A percentile compares a stretch with the other conserved stretches of the same genome.
Conservation (phyloP, 2,113 vertebrate genomes). For the Axis porcinus region DNA sequence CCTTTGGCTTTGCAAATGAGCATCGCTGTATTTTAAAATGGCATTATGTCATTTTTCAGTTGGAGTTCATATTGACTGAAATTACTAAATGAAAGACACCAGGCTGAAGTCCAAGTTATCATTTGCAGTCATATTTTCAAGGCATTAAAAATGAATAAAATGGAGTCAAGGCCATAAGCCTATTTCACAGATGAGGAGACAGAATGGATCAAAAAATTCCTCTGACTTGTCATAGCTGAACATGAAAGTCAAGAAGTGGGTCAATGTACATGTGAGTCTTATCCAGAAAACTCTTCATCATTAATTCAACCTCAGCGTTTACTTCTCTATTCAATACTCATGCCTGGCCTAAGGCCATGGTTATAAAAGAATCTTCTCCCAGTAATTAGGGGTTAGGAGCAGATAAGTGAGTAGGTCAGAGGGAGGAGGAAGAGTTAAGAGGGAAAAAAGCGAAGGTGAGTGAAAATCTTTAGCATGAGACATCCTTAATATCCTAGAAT, state of each 20-base stretch:
- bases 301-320: neutral
- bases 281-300: neutral
- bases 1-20: neutral
- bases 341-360: neutral
- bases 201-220: neutral
- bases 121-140: neutral
- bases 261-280: neutral
- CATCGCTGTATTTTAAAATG: slow-evolving; percentile 12
- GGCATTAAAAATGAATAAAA: neutral
- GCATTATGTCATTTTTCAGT: neutral
- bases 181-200: neutral
- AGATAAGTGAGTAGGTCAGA: neutral
- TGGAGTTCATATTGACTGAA: neutral
- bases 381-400: neutral
- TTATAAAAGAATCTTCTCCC: neutral
- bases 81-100: neutral
- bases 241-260: neutral
- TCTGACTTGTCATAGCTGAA: neutral
- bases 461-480: neutral
- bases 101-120: neutral
- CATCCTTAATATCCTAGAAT: neutral
- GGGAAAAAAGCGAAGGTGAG: neutral
- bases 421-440: neutral
- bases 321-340: neutral
- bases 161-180: neutral